phyloP scores from a whole-genome alignment of 2,888 invertebrate genomes.

The Mythimna impura region DNA sequence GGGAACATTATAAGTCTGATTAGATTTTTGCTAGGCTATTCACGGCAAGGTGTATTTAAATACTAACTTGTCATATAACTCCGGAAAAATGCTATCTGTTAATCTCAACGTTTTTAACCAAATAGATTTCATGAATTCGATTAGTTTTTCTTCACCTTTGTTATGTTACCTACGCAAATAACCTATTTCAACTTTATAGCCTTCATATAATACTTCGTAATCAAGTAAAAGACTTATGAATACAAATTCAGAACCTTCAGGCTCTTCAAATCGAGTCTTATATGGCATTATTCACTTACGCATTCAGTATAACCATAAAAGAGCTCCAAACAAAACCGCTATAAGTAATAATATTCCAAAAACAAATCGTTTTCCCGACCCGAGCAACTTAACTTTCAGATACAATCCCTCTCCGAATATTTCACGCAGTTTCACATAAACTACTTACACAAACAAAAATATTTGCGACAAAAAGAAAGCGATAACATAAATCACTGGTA shows the following conservation, averaged over 20 bases:
- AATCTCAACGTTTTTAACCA: not conserved
- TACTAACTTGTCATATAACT: no score
- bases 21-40: not conserved
- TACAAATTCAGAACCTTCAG: conserved; percentile 11
- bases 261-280: conserved; percentile 28
- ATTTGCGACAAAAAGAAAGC: conserved; percentile 66
- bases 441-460: conserved; percentile 67
- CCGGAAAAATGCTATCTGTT: not conserved
- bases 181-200: not conserved
- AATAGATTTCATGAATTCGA: not conserved
- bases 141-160: not conserved
- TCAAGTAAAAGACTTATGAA: conserved; percentile 13
- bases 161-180: not conserved
- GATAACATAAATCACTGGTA: conserved; percentile 75
- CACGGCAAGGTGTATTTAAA: not conserved
- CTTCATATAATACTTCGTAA: not conserved
- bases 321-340: conserved; percentile 24
- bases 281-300: conserved; percentile 31
- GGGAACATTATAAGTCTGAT: no score
- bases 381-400: conserved; percentile 40
- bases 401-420: conserved; percentile 50
- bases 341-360: conserved; percentile 32
- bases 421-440: conserved; percentile 53
- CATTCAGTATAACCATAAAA: conserved; percentile 17
- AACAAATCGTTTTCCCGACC: conserved; percentile 32